Base-by-base conservation (phyloP, 1,140 invertebrate genomes). In the Brachionus paranguensis region DNA sequence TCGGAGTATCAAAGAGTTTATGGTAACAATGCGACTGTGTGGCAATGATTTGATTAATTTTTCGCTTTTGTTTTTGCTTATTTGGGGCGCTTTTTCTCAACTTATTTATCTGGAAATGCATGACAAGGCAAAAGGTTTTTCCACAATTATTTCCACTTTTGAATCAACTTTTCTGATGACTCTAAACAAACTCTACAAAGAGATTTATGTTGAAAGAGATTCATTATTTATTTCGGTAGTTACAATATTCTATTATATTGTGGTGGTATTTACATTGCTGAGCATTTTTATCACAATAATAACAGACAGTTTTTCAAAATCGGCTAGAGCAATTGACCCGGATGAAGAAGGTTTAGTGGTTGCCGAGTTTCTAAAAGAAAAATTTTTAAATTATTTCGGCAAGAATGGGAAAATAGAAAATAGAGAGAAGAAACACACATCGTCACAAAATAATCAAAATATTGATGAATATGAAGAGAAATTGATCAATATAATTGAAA, bases 241-340 rank as follows among this genome's bases (percentile, higher is more conserved):
- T n/a, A 43, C 43, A 20, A 74, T 74, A 43, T 74, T 74, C 6
- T 78, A 14, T 29, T 29, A 78, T 12, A 20, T 78, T 29, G 17
- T 78, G 8, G 53, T 78, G 8, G 47, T 78, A 17, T 53, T 45
- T 29, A 10, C n/a, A 27, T 12, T 53, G 14, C 20, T 78, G 11
- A 33, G 11, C 45, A 78, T 78, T 14, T 60, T 78, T 53, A 50
- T 78, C 8, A 78, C 76, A 27, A 78, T 78, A 50, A 78, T 78
- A 27, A 50, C 41, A 50, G 41, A 78, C 41, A 53, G 5, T 14
- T 78, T 24, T 53, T 55, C 41, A 2, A 27, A 81, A 81, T 33
- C 65, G 11, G 10, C 33, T 1, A 68, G 24, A 68, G n/a, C 33
- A 12, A 6, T 2, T 1, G 27, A 33, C 14, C 2, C 17, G 6